phyloP scores from a whole-genome alignment of 2,113 vertebrate species.

The Acrocephalus kingi region DNA sequence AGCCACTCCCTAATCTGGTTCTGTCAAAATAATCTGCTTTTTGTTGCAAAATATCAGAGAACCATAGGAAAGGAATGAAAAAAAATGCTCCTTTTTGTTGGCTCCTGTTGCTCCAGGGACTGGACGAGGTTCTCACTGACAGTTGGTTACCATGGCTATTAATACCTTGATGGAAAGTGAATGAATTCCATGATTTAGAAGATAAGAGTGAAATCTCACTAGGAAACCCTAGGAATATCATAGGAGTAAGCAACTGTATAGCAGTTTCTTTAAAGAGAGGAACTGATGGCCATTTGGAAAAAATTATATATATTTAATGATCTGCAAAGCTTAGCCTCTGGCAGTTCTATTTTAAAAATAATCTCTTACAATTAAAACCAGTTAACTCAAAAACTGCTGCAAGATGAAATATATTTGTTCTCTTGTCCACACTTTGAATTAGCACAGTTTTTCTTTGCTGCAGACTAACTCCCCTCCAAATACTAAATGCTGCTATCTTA shows the following conservation, averaged over 20 bases:
- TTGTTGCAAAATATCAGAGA: neutral
- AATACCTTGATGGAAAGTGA: conserved; percentile 27
- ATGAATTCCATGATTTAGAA: neutral
- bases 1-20: neutral
- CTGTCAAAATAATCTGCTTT: conserved; percentile 19
- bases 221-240: neutral
- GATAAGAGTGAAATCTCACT: neutral
- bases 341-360: conserved; percentile 19
- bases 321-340: conserved; percentile 23
- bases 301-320: conserved; percentile 15
- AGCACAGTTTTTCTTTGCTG: neutral
- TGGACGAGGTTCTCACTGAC: neutral
- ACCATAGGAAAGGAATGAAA: neutral
- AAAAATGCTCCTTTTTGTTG: neutral
- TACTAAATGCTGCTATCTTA: neutral
- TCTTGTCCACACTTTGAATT: neutral
- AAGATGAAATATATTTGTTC: neutral
- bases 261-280: neutral
- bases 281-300: conserved; percentile 13
- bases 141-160: conserved; percentile 1
- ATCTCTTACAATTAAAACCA: conserved; percentile 40
- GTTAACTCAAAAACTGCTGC: conserved; percentile 16
- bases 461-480: neutral
- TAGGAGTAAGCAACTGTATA: neutral
- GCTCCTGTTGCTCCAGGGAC: neutral